phyloP scores from a whole-genome alignment of 1,140 invertebrate genomes.

The Cydia splendana region DNA sequence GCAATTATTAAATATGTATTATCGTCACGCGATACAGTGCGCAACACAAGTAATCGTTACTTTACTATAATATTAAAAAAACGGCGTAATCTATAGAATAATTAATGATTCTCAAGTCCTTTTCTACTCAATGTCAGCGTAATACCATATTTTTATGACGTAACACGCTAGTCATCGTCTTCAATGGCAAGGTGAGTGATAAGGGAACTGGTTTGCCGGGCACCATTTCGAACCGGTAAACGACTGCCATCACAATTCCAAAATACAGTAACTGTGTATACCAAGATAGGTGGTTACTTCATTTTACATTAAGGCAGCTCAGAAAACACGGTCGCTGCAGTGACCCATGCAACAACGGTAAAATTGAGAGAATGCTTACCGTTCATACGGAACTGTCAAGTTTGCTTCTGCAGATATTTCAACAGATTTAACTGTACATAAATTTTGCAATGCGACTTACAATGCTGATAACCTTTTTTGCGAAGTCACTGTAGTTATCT shows the following conservation, averaged over 20 bases:
- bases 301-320: not conserved
- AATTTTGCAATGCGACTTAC: not conserved
- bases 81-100: not conserved
- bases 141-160: constrained; percentile 9
- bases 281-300: not conserved
- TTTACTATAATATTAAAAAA: not conserved
- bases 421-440: not conserved
- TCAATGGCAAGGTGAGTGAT: constrained; percentile 66
- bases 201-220: constrained; percentile 58
- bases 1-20: not conserved
- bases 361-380: not conserved
- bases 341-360: constrained; percentile 26
- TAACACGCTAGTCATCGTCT: constrained; percentile 55
- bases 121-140: not conserved
- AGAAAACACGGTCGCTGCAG: constrained; percentile 5
- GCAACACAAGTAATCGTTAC: constrained; percentile 4
- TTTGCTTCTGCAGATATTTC: constrained; percentile 2
- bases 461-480: not conserved
- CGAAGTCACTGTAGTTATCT: not conserved
- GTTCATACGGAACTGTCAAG: constrained; percentile 30
- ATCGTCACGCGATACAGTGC: not conserved
- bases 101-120: not conserved
- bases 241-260: constrained; percentile 33
- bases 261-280: constrained; percentile 24
- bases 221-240: constrained; percentile 44